Base-by-base conservation (phyloP, 2,888 invertebrate genomes). In the Stenolophus ochropezus region DNA sequence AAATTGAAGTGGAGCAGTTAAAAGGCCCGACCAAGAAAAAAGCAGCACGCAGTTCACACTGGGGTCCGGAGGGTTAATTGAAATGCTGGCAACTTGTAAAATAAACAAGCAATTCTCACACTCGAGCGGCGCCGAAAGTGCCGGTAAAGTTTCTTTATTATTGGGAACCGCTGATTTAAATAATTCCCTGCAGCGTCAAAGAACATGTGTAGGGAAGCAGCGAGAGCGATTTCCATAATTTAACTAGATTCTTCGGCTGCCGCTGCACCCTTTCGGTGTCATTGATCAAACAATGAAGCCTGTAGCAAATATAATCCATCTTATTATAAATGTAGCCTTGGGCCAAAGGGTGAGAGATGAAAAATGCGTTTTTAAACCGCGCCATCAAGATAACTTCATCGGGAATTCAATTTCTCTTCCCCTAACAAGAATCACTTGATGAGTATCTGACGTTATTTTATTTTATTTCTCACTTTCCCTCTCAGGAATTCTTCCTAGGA, bases 181-280 rank as follows among this genome's bases (percentile, higher is more conserved):
- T 77, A 77, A 58, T 77, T 61, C 77, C 33, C 58, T 18, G 47
- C 20, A 42, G 61, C 33, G 42, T 42, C 21, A 16, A 47, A 21
- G 77, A 77, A 56, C 77, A 77, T 77, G 61, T 77, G 77, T 77
- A 56, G 27, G 47, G 18, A 14, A 33, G 49, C 23, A 14, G 6
- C 11, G n/a, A 33, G 53, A 25, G 47, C 18, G 77, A 87, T 87
- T 87, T 87, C 85, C 87, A 87, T 87, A 87, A 87, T 87, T 87
- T 87, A 87, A 87, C 87, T 87, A 87, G 87, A 85, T 87, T 86
- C 86, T 85, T 86, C 85, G 85, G 83, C 8, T 42, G 33, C 8
- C 11, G 11, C 11, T 77, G 69, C 49, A 69, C 78, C 78, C 78
- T 78, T 78, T 78, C 42, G 16, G 25, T 78, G 51, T 78, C 78